Conservation (phyloP, 1,140 invertebrate genomes). For the Rhyacophila brunnea region DNA sequence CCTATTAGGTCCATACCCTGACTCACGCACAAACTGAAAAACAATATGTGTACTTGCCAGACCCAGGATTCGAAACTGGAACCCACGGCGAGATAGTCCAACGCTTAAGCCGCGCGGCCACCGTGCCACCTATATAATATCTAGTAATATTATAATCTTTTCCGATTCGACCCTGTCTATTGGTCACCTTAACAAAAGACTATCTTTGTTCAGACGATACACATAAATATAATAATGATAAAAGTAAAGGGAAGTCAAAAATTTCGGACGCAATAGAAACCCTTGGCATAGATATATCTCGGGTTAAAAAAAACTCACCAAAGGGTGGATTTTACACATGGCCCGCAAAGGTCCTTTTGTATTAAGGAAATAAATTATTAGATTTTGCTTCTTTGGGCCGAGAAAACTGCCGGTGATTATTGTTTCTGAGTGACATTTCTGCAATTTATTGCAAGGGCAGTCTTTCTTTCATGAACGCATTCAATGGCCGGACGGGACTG, state of each 20-base stretch:
- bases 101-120: too few relatives aligned
- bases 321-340: slow-evolving; percentile 11
- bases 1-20: too few relatives aligned
- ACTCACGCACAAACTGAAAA: too few relatives aligned
- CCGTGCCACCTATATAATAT: too few relatives aligned
- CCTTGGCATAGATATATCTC: slow-evolving; percentile 2
- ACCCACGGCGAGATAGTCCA: too few relatives aligned
- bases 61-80: too few relatives aligned
- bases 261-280: slow-evolving; percentile 1
- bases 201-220: slow-evolving; percentile 11
- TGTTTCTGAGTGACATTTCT: slow-evolving; percentile 17
- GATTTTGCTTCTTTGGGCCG: slow-evolving; percentile 11
- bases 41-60: too few relatives aligned
- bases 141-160: too few relatives aligned
- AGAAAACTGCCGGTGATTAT: slow-evolving; percentile 14
- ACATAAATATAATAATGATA: slow-evolving; percentile 24
- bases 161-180: neutral
- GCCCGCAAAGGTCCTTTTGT: slow-evolving; percentile 13
- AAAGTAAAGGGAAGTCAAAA: slow-evolving; percentile 14
- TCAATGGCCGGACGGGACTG: neutral
- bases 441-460: slow-evolving; percentile 16
- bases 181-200: slow-evolving; percentile 17
- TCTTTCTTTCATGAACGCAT: slow-evolving; percentile 11
- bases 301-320: slow-evolving; percentile 9
- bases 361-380: slow-evolving; percentile 25